phyloP scores from a whole-genome alignment of 2,797 vertebrate species.

The Emydoidea blandingii region DNA sequence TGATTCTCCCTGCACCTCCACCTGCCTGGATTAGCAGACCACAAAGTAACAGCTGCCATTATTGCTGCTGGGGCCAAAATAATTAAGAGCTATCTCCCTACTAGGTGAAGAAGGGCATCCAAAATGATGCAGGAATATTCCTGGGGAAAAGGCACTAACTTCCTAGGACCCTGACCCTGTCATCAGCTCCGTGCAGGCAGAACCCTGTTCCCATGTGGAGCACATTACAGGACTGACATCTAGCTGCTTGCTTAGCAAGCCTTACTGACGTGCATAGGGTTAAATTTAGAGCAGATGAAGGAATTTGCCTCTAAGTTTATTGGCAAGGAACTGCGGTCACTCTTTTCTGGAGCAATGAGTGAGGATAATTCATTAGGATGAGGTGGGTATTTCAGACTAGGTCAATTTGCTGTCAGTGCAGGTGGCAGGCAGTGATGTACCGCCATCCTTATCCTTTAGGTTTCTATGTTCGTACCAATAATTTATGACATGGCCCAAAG shows the following conservation, averaged over 20 bases:
- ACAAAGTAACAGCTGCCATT: neutral
- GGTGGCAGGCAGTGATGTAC: neutral
- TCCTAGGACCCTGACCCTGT: neutral
- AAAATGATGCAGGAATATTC: neutral
- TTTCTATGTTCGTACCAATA: slow-evolving; percentile 8
- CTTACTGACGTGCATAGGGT: neutral
- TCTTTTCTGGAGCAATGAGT: neutral
- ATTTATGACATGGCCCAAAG: neutral
- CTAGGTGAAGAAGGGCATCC: neutral
- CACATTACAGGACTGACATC: neutral
- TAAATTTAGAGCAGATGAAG: neutral
- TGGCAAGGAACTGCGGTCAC: neutral
- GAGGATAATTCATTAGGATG: neutral
- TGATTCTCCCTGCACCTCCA: neutral
- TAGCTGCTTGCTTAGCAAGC: neutral
- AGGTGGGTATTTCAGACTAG: neutral
- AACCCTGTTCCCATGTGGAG: neutral
- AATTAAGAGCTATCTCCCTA: neutral
- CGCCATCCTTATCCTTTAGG: neutral
- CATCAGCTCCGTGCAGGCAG: neutral
- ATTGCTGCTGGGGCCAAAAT: neutral
- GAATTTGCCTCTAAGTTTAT: neutral
- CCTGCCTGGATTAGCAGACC: neutral
- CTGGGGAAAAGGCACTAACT: neutral
- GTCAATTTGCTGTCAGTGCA: neutral